phyloP scores from a whole-genome alignment of 2,888 invertebrate species.

The Plebejus argus region DNA sequence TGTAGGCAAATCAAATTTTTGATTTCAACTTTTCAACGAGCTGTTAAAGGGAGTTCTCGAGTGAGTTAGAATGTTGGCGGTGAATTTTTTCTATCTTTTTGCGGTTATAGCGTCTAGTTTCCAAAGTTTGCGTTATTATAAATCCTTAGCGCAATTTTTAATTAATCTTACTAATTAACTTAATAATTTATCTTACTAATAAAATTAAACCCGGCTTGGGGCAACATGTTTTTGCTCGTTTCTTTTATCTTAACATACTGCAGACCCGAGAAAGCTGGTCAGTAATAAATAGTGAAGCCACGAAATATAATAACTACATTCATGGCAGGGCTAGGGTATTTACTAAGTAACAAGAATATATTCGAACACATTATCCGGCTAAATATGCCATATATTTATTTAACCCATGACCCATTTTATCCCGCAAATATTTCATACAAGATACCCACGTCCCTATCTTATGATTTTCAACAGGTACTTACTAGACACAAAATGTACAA shows the following conservation, averaged over 20 bases:
- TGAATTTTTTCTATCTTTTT: slow-evolving; percentile 10
- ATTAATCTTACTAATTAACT: slow-evolving; percentile 12
- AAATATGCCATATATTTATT: slow-evolving; percentile 22
- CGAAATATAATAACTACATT: slow-evolving; percentile 16
- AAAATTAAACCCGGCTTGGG: neutral
- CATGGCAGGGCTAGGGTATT: neutral
- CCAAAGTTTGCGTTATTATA: neutral
- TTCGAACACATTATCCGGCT: neutral
- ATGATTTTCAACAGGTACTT: neutral
- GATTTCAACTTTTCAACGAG: slow-evolving; percentile 32
- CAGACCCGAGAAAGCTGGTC: neutral
- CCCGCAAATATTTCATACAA: neutral
- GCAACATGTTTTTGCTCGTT: neutral
- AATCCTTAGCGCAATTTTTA: neutral
- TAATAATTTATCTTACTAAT: slow-evolving; percentile 7
- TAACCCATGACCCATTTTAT: slow-evolving; percentile 4
- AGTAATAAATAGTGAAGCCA: slow-evolving; percentile 7
- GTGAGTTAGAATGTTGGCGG: slow-evolving; percentile 23
- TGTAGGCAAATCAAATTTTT: slow-evolving; percentile 29
- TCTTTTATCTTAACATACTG: neutral
- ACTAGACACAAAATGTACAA: too few species aligned
- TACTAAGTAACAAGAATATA: slow-evolving; percentile 6
- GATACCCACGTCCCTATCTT: neutral
- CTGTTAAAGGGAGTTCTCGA: slow-evolving; percentile 29
- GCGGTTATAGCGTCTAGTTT: slow-evolving; percentile 17